phyloP scores from a whole-genome alignment of 2,888 invertebrate species.

The Netelia melanura region DNA sequence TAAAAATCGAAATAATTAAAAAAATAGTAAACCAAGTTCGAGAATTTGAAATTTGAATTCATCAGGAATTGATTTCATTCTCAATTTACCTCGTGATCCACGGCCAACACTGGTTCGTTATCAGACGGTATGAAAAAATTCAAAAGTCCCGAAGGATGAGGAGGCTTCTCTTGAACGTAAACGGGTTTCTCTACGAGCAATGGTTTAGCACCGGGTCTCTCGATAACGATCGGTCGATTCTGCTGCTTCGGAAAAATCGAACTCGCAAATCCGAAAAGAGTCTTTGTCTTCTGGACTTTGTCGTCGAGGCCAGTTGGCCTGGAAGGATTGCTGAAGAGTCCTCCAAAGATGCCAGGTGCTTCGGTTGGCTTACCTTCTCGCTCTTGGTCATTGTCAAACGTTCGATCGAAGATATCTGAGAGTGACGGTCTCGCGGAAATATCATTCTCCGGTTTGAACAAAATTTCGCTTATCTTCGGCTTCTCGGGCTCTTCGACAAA shows the following conservation, averaged over 20 bases:
- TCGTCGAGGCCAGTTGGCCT: conserved; percentile 25
- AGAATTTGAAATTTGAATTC: not conserved
- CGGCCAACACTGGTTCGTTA: conserved; percentile 27
- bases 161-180: conserved; percentile 60
- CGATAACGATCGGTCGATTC: conserved; percentile 61
- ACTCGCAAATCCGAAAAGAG: conserved; percentile 15
- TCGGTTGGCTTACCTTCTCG: conserved; percentile 32
- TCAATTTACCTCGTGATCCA: conserved; percentile 57
- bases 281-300: conserved; percentile 16
- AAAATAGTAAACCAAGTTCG: not conserved
- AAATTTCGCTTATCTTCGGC: conserved; percentile 31
- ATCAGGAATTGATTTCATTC: not conserved
- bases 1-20: conserved; percentile 12
- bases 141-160: conserved; percentile 13
- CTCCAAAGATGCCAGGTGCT: conserved; percentile 59
- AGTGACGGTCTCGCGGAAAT: conserved; percentile 41
- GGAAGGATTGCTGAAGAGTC: conserved; percentile 59
- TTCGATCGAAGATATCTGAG: conserved; percentile 30
- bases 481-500: conserved; percentile 29
- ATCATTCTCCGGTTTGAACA: conserved; percentile 57
- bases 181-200: conserved; percentile 64
- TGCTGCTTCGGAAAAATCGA: conserved; percentile 35
- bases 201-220: conserved; percentile 60
- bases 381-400: not conserved
- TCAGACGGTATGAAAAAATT: conserved; percentile 28